Base-by-base conservation (phyloP, 2,797 vertebrate genomes). In the Podarcis siculus region DNA sequence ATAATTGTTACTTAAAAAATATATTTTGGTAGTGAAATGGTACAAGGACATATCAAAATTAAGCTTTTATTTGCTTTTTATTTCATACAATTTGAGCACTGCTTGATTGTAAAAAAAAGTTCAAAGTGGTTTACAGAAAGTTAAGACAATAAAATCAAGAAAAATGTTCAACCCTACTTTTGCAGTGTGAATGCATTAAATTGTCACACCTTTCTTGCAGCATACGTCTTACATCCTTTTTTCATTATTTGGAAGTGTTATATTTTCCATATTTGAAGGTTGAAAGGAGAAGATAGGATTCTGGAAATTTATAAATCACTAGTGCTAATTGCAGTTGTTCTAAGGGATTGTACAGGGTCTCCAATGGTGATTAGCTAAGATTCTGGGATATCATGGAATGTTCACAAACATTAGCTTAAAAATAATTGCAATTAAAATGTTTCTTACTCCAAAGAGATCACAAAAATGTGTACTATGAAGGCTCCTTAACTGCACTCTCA, bases 101-200 rank as follows among this genome's bases (percentile, higher is more conserved):
- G 12, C 49, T 49, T 49, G 49, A 49, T 15, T 49, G 49, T 49
- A 49, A 49, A 49, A 13, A 49, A 49, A 49, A 13, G 49, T 49
- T 49, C 12, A 49, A 49, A 49, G 49, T 15, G 3, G 49, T 4
- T 49, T 12, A 49, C 12, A 49, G 49, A 49, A 49, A 49, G 10
- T 12, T 49, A 49, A 49, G 45, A 49, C 49, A 49, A 49, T 13
- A 49, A 49, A 15, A 49, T 49, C 12, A 15, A 49, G 12, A 13
- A 49, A 49, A 49, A 49, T 49, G 49, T 49, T 49, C 49, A 49
- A 1, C 49, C 49, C 49, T 49, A 49, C 49, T 49, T 75, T 23
- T 4, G 0, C 3, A 2, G 55, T 45, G 77, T 2, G 1, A 32
- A 2, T 86, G 35, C 32, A 35, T 0, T 9, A 8, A 12, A 45